Conservation (phyloP, 92 coral and sea anemone species). For the Heteractis magnifica region DNA sequence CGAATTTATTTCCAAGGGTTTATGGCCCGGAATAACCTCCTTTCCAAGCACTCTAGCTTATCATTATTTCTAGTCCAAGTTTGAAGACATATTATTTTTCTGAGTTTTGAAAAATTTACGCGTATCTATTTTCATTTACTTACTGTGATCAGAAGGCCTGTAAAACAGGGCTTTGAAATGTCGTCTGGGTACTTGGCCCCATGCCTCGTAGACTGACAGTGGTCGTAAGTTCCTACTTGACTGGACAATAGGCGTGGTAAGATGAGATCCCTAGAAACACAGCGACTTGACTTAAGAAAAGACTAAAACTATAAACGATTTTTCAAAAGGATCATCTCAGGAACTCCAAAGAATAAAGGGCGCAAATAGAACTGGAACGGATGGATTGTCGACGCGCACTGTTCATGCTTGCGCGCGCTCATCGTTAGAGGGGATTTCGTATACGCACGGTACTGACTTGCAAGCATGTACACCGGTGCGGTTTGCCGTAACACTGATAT, state of each 20-base stretch:
- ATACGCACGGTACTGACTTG: too few relatives aligned
- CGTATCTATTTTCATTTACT: not conserved
- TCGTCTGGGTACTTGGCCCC: conserved; percentile 17
- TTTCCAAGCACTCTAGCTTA: too few relatives aligned
- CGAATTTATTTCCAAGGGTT: too few relatives aligned
- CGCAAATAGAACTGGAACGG: not conserved
- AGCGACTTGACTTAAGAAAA: not conserved
- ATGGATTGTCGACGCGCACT: not conserved
- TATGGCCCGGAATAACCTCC: too few relatives aligned
- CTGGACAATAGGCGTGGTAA: conserved; percentile 25
- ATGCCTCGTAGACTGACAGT: conserved; percentile 27
- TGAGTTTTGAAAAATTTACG: not conserved
- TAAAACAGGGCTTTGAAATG: conserved; percentile 18
- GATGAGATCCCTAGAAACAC: conserved; percentile 13
- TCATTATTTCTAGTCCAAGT: too few relatives aligned
- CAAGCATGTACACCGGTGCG: too few relatives aligned
- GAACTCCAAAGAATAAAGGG: too few relatives aligned
- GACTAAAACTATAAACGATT: not conserved
- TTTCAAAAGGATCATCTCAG: not conserved
- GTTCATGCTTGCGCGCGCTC: not conserved
- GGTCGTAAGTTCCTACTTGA: conserved; percentile 10
- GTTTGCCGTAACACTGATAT: too few relatives aligned
- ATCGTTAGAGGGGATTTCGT: too few relatives aligned
- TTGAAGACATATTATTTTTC: too few relatives aligned
- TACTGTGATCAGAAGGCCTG: conserved; percentile 22